These are phyloP conservation scores for Vanessa cardui DNA, from an alignment of 2,888 invertebrate species.

Conservation along the genomic window DNA sequence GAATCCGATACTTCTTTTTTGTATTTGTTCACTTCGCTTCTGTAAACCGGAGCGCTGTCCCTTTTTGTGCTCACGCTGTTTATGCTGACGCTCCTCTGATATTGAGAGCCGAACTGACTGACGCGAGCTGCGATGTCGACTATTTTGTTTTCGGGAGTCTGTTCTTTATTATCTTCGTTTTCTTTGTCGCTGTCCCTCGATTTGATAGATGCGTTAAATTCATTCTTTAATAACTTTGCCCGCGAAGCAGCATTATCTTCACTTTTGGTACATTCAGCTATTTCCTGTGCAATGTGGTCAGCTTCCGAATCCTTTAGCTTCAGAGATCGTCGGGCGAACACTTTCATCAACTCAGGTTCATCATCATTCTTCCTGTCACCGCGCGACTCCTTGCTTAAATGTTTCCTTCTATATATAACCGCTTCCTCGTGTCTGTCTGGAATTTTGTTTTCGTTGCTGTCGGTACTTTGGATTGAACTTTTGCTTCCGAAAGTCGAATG, in stretches of 20 bases:
- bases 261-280: slow-evolving; percentile 70
- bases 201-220: slow-evolving; percentile 80
- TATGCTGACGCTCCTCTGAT: slow-evolving; percentile 75
- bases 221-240: slow-evolving; percentile 69
- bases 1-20: slow-evolving; percentile 80
- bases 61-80: slow-evolving; percentile 71
- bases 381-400: slow-evolving; percentile 68
- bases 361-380: slow-evolving; percentile 83
- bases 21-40: slow-evolving; percentile 74
- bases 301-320: slow-evolving; percentile 89
- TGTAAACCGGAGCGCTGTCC: slow-evolving; percentile 71
- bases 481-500: slow-evolving; percentile 79
- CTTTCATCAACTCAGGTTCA: slow-evolving; percentile 91
- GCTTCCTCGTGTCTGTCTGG: slow-evolving; percentile 73
- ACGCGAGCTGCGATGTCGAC: slow-evolving; percentile 73
- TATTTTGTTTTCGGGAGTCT: slow-evolving; percentile 65
- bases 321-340: slow-evolving; percentile 90
- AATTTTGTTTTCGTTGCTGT: slow-evolving; percentile 70
- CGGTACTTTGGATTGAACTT: slow-evolving; percentile 75
- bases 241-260: slow-evolving; percentile 60
- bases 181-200: slow-evolving; percentile 89
- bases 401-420: slow-evolving; percentile 83
- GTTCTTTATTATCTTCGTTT: slow-evolving; percentile 78
- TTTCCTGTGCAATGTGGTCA: slow-evolving; percentile 83
- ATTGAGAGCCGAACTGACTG: slow-evolving; percentile 73